These are phyloP conservation scores for Mesocricetus auratus DNA, from an alignment of 2,113 vertebrate species.

Conservation along the genomic window DNA sequence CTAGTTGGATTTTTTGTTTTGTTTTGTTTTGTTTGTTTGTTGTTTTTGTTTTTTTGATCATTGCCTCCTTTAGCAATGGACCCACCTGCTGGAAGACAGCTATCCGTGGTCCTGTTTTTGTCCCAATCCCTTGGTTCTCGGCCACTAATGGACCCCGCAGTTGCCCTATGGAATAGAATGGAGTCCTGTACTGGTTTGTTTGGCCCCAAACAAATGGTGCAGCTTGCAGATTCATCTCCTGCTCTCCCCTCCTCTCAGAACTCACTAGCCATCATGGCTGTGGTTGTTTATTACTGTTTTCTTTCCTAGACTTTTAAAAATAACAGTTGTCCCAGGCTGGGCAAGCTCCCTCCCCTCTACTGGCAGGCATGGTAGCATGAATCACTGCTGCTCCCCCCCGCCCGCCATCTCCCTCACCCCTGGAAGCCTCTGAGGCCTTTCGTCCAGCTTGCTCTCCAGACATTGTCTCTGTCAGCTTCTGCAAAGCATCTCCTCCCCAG, in stretches of 20 bases:
- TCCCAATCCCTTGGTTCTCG: accelerated
- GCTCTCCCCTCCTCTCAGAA: slow-evolving; percentile 15
- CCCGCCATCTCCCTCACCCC: accelerated
- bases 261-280: neutral
- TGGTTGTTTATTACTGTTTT: slow-evolving; percentile 62
- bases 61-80: neutral
- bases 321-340: slow-evolving; percentile 25
- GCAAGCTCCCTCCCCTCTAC: accelerated
- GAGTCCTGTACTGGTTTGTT: neutral
- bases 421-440: neutral
- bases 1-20: neutral
- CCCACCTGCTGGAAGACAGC: neutral
- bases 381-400: neutral
- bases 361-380: neutral
- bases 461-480: neutral
- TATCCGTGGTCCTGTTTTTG: neutral
- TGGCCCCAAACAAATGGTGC: slow-evolving; percentile 1
- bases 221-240: slow-evolving; percentile 16
- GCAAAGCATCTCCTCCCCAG: neutral
- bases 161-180: neutral
- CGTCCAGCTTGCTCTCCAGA: accelerated
- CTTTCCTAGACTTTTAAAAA: slow-evolving; percentile 68
- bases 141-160: neutral
- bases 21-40: no score
- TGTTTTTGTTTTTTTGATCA: neutral